Conservation (phyloP, 2,888 invertebrate genomes). For the Limulus polyphemus region DNA sequence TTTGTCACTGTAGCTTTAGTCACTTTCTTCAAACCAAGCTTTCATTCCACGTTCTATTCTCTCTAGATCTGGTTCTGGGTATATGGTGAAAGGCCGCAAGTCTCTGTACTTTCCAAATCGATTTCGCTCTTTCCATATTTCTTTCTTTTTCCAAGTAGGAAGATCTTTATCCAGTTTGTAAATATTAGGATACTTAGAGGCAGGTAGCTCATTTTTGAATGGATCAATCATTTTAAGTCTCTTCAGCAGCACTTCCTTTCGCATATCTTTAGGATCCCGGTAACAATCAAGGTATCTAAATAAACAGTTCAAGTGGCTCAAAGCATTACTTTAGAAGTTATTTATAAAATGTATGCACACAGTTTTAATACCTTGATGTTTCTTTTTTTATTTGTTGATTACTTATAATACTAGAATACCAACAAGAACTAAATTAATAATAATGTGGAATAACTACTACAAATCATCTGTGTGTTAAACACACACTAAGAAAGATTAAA, state of each 20-base stretch:
- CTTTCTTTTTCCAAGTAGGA: conserved; percentile 20
- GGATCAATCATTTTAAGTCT: conserved; percentile 71
- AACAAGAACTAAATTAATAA: too few relatives aligned
- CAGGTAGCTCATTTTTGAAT: conserved; percentile 41
- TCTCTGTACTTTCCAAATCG: conserved; percentile 19
- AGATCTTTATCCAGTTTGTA: conserved; percentile 14
- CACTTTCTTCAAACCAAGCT: conserved; percentile 3
- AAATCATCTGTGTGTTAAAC: too few relatives aligned
- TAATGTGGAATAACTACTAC: too few relatives aligned
- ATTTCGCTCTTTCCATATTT: conserved; percentile 12
- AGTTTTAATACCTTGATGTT: too few relatives aligned
- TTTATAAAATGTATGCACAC: neutral
- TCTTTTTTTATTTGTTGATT: too few relatives aligned
- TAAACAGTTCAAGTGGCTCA: neutral
- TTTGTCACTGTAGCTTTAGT: neutral
- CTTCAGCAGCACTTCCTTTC: conserved; percentile 68
- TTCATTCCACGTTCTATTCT: neutral
- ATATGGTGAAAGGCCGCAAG: conserved; percentile 10
- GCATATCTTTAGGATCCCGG: conserved; percentile 76
- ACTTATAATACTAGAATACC: too few relatives aligned
- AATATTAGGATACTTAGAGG: conserved; percentile 21
- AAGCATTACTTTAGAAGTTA: conserved; percentile 4
- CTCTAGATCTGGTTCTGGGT: conserved; percentile 12
- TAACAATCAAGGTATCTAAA: conserved; percentile 77
- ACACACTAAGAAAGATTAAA: too few relatives aligned